Percentiles rank a stretch among this genome's conserved stretches.
These are phyloP conservation scores for Monochamus alternatus DNA, from an alignment of 2,888 invertebrate species.

Conservation along the genomic window DNA sequence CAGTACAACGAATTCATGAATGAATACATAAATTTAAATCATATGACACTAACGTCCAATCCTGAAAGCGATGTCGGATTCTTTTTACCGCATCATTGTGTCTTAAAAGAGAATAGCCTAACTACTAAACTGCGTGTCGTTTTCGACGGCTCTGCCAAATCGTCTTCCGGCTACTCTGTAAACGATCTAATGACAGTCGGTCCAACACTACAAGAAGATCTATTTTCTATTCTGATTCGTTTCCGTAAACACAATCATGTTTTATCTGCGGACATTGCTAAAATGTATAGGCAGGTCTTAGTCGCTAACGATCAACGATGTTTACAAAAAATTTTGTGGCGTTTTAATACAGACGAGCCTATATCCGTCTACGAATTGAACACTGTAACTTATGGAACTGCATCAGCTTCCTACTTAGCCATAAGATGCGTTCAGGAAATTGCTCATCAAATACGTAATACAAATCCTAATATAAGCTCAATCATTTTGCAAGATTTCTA, in stretches of 20 bases:
- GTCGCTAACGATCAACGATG: neutral
- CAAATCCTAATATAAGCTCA: neutral
- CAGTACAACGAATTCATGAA: constrained; percentile 12
- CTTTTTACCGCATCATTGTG: constrained; percentile 20
- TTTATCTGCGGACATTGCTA: neutral
- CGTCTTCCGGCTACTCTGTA: constrained; percentile 1
- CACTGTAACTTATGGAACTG: neutral
- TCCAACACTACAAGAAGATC: neutral
- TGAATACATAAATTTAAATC: constrained; percentile 5
- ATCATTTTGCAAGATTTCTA: constrained; percentile 14
- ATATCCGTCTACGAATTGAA: neutral
- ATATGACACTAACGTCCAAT: constrained; percentile 7
- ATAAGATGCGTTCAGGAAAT: constrained; percentile 7
- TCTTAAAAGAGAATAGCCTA: constrained; percentile 1
- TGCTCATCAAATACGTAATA: neutral
- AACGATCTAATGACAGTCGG: constrained; percentile 18
- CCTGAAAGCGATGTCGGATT: constrained; percentile 1
- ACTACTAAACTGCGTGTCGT: constrained; percentile 3
- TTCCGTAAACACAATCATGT: constrained; percentile 2
- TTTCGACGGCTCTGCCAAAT: constrained; percentile 19
- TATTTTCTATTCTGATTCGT: neutral
- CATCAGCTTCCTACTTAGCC: neutral
- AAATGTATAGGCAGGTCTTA: constrained; percentile 13
- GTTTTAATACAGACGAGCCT: neutral
- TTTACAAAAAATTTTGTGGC: constrained; percentile 12